Percentiles rank a stretch among this genome's conserved stretches.
These are phyloP conservation scores for Anthonomus grandis DNA, from an alignment of 1,140 invertebrate genomes.

Conservation along the genomic window DNA sequence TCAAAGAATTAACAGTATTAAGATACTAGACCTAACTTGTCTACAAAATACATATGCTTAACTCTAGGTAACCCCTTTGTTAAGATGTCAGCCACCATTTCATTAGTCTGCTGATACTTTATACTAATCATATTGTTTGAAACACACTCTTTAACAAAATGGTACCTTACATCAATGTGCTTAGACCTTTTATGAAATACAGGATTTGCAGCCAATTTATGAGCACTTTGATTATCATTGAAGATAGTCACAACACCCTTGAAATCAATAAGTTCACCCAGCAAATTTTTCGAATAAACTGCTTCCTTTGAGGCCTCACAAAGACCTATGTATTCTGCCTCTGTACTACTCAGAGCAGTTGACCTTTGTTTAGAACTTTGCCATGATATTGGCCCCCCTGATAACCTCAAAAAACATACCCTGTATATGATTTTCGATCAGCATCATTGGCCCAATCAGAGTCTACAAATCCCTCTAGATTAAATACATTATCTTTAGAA, in stretches of 20 bases:
- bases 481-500: slow-evolving; percentile 15
- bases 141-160: slow-evolving; percentile 40
- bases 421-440: slow-evolving; percentile 39
- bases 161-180: slow-evolving; percentile 48
- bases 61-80: no score
- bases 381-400: slow-evolving; percentile 37
- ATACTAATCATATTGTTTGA: slow-evolving; percentile 24
- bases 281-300: slow-evolving; percentile 10
- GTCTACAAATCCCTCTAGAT: slow-evolving; percentile 37
- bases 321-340: slow-evolving; percentile 46
- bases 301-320: slow-evolving; percentile 27
- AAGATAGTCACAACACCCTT: neutral
- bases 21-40: no score
- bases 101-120: slow-evolving; percentile 30
- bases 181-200: slow-evolving; percentile 45
- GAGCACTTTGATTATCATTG: slow-evolving; percentile 18
- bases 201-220: slow-evolving; percentile 35
- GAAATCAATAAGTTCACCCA: slow-evolving; percentile 2
- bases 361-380: slow-evolving; percentile 37
- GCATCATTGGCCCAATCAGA: slow-evolving; percentile 26
- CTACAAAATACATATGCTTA: no score
- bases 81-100: slow-evolving; percentile 18
- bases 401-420: slow-evolving; percentile 38
- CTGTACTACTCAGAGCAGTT: slow-evolving; percentile 41
- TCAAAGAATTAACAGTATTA: no score